phyloP scores from a whole-genome alignment of 2,888 invertebrate species.

The Synergus gifuensis region DNA sequence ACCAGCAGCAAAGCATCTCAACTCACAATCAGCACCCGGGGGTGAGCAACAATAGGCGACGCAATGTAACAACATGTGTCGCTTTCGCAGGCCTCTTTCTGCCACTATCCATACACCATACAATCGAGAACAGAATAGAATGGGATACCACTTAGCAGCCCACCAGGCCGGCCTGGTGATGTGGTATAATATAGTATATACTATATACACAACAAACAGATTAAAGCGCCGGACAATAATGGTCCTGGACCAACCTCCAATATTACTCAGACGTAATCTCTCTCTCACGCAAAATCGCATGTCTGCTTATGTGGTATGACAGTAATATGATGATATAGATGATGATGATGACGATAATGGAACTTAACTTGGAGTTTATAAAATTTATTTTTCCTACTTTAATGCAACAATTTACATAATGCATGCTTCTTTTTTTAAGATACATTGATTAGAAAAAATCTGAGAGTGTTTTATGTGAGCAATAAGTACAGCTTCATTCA shows the following conservation, averaged over 20 bases:
- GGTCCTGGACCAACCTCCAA: conserved; percentile 52
- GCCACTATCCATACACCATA: conserved; percentile 47
- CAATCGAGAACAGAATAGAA: conserved; percentile 64
- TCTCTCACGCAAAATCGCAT: neutral
- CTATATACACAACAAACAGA: conserved; percentile 74
- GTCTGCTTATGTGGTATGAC: neutral
- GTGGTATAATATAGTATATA: conserved; percentile 8
- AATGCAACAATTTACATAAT: no score
- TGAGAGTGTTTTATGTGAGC: neutral
- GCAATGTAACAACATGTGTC: conserved; percentile 77
- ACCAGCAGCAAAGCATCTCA: neutral
- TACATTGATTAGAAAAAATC: neutral
- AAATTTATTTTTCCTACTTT: no score
- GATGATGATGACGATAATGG: neutral
- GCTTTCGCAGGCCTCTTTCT: conserved; percentile 69
- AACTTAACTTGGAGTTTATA: no score
- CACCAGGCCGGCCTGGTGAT: conserved; percentile 57
- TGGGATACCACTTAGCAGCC: conserved; percentile 76
- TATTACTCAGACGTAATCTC: conserved; percentile 1
- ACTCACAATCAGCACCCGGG: conserved; percentile 50
- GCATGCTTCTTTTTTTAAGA: no score
- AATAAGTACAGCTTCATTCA: conserved; percentile 28
- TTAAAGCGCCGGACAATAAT: conserved; percentile 72
- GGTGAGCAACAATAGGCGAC: conserved; percentile 68
- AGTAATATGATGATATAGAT: neutral